These are phyloP conservation scores for Drosophila paramelanica DNA, from an alignment of 2,888 invertebrate genomes.

Conservation along the genomic window DNA sequence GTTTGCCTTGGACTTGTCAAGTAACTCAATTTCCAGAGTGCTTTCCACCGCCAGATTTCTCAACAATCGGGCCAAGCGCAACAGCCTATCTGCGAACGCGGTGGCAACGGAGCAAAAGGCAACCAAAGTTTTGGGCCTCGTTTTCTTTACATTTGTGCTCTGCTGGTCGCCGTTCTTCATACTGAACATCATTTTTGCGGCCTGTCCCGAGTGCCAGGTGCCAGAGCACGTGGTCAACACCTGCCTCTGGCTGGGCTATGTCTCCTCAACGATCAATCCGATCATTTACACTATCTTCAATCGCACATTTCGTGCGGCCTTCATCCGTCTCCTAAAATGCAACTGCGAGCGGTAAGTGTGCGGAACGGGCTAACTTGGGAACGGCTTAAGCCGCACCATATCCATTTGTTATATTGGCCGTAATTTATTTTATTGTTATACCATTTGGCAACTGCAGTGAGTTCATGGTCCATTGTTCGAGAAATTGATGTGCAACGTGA, in stretches of 20 bases:
- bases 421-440: slow-evolving; percentile 43
- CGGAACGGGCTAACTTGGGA: not conserved
- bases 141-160: slow-evolving; percentile 96
- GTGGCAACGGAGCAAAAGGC: slow-evolving; percentile 98
- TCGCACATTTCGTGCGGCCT: slow-evolving; percentile 94
- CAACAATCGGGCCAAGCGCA: slow-evolving; percentile 89
- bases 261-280: slow-evolving; percentile 96
- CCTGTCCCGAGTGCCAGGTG: slow-evolving; percentile 92
- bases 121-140: slow-evolving; percentile 93
- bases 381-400: not conserved
- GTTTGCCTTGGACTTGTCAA: slow-evolving; percentile 35
- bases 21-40: slow-evolving; percentile 6
- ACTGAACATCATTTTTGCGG: slow-evolving; percentile 93
- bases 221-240: slow-evolving; percentile 90
- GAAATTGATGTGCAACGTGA: slow-evolving; percentile 70
- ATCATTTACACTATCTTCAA: slow-evolving; percentile 97
- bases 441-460: not conserved
- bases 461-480: slow-evolving; percentile 17
- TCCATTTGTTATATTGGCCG: slow-evolving; percentile 2
- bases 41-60: slow-evolving; percentile 86
- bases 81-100: slow-evolving; percentile 91
- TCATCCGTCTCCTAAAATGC: slow-evolving; percentile 90
- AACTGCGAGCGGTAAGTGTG: slow-evolving; percentile 90
- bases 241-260: slow-evolving; percentile 96
- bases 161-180: slow-evolving; percentile 98